phyloP scores from a whole-genome alignment of 2,797 vertebrate species.

The Enteromius unitaeniatus region DNA sequence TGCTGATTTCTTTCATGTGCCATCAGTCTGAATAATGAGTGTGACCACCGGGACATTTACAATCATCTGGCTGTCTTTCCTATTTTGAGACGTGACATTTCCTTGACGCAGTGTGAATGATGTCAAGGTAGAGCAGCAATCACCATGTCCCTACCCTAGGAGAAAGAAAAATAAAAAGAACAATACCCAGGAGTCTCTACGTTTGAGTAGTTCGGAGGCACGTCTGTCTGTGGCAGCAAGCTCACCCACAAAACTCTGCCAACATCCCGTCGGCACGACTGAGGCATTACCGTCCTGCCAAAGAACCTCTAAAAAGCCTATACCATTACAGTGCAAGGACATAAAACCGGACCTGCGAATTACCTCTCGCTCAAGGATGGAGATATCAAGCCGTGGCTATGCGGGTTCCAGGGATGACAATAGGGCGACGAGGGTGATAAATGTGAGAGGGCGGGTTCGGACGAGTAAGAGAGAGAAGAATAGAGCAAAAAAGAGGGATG shows the following conservation, averaged over 20 bases:
- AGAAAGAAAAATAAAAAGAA: not conserved
- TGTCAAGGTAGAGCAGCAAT: constrained; percentile 5
- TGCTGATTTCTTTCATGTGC: not conserved
- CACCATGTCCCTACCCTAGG: not conserved
- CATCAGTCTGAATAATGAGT: not conserved
- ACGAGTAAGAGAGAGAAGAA: not conserved
- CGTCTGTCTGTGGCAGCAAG: not conserved
- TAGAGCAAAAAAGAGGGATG: not conserved
- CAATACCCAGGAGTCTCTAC: not conserved
- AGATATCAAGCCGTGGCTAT: not conserved
- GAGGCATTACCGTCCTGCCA: not conserved
- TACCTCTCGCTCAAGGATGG: constrained; percentile 12
- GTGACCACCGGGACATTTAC: constrained; percentile 9
- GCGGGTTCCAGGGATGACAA: constrained; percentile 23
- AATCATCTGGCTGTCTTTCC: constrained; percentile 3
- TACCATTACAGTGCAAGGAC: not conserved
- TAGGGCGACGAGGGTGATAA: constrained; percentile 37
- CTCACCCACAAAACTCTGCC: constrained; percentile 7
- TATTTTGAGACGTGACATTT: constrained; percentile 15
- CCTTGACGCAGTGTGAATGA: constrained; percentile 13
- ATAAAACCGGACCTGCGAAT: constrained; percentile 16
- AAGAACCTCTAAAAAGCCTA: constrained; percentile 5
- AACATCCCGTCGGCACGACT: constrained; percentile 19
- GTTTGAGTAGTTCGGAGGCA: not conserved
- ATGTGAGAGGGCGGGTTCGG: not conserved